Evolutionary conservation across 2,888 invertebrate genomes (phyloP).

Genomic region (Horisme vitalbata): DNA sequence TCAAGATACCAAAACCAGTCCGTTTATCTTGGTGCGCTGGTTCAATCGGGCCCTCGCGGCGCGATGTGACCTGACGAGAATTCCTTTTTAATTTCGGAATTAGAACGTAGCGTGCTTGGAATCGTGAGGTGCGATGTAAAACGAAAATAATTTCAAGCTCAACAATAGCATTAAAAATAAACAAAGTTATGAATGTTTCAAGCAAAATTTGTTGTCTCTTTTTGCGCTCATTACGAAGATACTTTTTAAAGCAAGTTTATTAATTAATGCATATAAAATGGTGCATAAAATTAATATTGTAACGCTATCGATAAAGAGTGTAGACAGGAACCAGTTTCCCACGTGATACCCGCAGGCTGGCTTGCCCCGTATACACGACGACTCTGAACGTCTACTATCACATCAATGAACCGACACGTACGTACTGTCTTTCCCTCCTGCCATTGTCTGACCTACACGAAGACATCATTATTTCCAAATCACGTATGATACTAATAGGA

Average conservation of each 20-base stretch:
- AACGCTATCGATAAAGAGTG: slow-evolving; percentile 31
- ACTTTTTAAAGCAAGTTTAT: slow-evolving; percentile 30
- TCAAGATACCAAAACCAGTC: slow-evolving; percentile 75
- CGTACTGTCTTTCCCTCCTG: slow-evolving; percentile 9
- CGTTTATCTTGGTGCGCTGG: slow-evolving; percentile 65
- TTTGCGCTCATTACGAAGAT: slow-evolving; percentile 51
- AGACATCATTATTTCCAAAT: slow-evolving; percentile 17
- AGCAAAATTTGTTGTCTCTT: slow-evolving; percentile 38
- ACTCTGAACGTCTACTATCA: slow-evolving; percentile 29
- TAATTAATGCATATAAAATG: slow-evolving; percentile 23
- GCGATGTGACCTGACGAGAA: slow-evolving; percentile 50
- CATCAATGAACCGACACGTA: slow-evolving; percentile 58
- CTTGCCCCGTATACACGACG: slow-evolving; percentile 46
- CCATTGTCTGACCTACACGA: slow-evolving; percentile 10
- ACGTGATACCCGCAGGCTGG: slow-evolving; percentile 40
- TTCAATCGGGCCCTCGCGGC: slow-evolving; percentile 32
- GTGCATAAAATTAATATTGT: no score
- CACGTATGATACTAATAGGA: not conserved
- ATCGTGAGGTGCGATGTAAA: slow-evolving; percentile 27
- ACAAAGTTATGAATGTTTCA: slow-evolving; percentile 6
- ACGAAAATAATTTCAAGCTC: slow-evolving; percentile 37
- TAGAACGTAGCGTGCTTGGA: slow-evolving; percentile 53
- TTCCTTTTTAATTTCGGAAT: slow-evolving; percentile 62
- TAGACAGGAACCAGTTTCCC: slow-evolving; percentile 63
- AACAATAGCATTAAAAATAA: slow-evolving; percentile 22